Percentiles rank a stretch among this genome's conserved stretches.
Evolutionary conservation across 2,113 vertebrate genomes (phyloP).

Genomic region (Euleptes europaea): DNA sequence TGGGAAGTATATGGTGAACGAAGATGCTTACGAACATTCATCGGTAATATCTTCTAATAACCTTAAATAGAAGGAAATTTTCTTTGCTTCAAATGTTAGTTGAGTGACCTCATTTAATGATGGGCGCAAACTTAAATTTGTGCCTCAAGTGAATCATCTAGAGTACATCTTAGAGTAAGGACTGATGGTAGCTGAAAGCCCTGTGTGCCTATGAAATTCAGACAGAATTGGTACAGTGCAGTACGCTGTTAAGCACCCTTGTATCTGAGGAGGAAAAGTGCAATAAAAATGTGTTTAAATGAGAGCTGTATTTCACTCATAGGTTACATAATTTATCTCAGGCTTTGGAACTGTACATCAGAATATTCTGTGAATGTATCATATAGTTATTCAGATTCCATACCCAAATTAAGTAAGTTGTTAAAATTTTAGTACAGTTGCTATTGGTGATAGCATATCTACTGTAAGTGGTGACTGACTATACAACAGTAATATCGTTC

Average conservation of each 20-base stretch:
- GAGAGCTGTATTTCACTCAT: background rate
- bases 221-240: background rate
- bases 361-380: background rate
- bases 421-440: background rate
- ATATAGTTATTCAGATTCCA: background rate
- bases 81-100: background rate
- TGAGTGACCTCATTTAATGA: background rate
- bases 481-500: background rate
- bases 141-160: background rate
- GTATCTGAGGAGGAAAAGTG: background rate
- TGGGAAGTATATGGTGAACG: constrained; percentile 98
- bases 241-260: background rate
- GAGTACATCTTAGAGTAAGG: background rate
- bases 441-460: background rate
- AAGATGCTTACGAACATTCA: constrained; percentile 93
- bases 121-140: background rate
- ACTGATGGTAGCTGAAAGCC: background rate
- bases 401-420: background rate
- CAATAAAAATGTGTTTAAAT: background rate
- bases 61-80: background rate
- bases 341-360: background rate
- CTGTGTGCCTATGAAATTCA: background rate
- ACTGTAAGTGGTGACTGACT: background rate
- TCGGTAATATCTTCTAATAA: constrained; percentile 82
- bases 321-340: background rate